A percentile compares a stretch with the other conserved stretches of the same genome.
Evolutionary conservation across 2,797 vertebrate species (phyloP).

Genomic region (Pangasius sanitwongsei): DNA sequence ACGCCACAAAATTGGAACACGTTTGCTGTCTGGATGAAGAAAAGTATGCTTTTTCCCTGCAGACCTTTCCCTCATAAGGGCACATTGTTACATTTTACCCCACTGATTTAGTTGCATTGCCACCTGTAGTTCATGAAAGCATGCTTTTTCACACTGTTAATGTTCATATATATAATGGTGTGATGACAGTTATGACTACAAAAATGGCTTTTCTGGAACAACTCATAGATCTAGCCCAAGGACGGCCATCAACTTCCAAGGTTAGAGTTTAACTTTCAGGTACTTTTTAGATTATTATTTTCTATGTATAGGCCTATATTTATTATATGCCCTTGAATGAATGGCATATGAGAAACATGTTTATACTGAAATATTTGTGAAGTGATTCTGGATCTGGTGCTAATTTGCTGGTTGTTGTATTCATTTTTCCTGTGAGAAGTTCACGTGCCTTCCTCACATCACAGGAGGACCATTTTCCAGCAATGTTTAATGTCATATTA

Average conservation of each 20-base stretch:
- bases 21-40: background rate
- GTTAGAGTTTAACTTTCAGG: background rate
- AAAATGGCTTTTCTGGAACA: background rate
- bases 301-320: background rate
- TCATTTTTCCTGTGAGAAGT: background rate
- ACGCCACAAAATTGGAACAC: background rate
- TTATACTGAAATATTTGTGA: background rate
- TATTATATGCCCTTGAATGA: background rate
- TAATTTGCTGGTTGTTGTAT: background rate
- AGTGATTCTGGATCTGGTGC: background rate
- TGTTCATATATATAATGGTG: background rate
- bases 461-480: background rate
- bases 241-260: background rate
- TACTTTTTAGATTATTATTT: background rate
- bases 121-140: background rate
- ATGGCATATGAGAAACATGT: background rate
- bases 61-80: background rate
- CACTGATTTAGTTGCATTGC: background rate
- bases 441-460: background rate
- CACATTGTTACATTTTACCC: slow-evolving; percentile 16
- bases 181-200: background rate
- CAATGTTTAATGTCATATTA: background rate
- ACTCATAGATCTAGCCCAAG: background rate
- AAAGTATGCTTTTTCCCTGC: background rate
- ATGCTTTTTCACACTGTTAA: background rate